Percentiles rank a stretch among this genome's conserved stretches.
Conservation (phyloP, 2,888 invertebrate genomes). For the Pinctada fucata region DNA sequence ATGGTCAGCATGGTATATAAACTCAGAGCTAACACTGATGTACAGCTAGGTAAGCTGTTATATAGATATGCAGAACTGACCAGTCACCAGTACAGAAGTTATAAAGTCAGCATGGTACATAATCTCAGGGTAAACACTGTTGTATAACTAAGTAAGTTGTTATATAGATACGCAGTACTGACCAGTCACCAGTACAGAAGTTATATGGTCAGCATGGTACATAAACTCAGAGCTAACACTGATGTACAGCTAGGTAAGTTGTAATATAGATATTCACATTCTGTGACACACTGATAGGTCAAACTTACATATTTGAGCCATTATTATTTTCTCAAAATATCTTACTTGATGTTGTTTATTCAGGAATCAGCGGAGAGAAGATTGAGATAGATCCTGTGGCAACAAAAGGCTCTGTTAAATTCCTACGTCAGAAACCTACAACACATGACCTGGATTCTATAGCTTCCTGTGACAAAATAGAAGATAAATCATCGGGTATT, state of each 20-base stretch:
- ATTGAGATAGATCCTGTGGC: constrained; percentile 92
- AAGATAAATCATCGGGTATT: constrained; percentile 81
- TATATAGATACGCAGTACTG: constrained; percentile 82
- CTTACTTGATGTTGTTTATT: too few relatives aligned
- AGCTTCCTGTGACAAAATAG: constrained; percentile 90
- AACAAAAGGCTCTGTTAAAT: constrained; percentile 76
- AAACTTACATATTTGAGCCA: too few relatives aligned
- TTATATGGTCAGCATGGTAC: constrained; percentile 87
- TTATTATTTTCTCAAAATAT: too few relatives aligned
- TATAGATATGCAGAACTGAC: constrained; percentile 74
- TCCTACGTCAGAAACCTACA: constrained; percentile 86
- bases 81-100: constrained; percentile 84
- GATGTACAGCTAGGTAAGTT: constrained; percentile 86
- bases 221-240: constrained; percentile 88
- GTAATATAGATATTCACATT: too few relatives aligned
- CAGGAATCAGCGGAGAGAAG: constrained; percentile 90
- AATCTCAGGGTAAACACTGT: constrained; percentile 90
- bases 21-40: constrained; percentile 88
- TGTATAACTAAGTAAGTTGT: constrained; percentile 84
- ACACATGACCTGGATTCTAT: constrained; percentile 91
- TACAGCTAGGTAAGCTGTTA: constrained; percentile 83
- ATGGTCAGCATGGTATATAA: constrained; percentile 89
- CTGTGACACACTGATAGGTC: too few relatives aligned
- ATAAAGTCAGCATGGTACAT: constrained; percentile 86
- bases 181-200: constrained; percentile 83